Evolutionary conservation across 2,797 vertebrate genomes (phyloP).

Genomic region (Phyllotis vaccarum): DNA sequence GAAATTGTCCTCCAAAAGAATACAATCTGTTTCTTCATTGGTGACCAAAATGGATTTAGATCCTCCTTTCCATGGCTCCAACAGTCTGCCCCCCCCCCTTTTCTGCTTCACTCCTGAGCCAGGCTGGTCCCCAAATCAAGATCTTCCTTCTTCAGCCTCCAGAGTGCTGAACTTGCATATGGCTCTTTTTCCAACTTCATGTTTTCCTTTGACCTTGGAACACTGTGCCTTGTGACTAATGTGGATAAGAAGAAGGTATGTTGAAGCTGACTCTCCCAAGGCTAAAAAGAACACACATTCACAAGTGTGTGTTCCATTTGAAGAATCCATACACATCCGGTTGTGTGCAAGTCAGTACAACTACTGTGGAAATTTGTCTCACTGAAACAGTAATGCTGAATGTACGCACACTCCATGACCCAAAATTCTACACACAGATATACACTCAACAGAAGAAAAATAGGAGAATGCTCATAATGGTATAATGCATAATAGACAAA

Average conservation of each 20-base stretch:
- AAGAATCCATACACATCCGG: not conserved
- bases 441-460: not conserved
- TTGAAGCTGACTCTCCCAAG: not conserved
- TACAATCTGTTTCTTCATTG: constrained; percentile 14
- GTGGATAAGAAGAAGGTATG: not conserved
- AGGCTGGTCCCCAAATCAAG: not conserved
- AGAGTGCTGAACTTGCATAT: not conserved
- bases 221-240: not conserved
- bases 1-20: not conserved
- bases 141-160: not conserved
- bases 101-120: not conserved
- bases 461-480: not conserved
- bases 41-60: not conserved
- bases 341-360: not conserved
- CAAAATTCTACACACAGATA: not conserved
- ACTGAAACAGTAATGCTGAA: not conserved
- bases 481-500: constrained; percentile 9
- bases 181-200: not conserved
- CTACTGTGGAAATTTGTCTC: not conserved
- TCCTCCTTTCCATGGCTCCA: not conserved
- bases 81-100: not conserved
- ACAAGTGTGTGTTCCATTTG: not conserved
- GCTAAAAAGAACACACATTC: not conserved
- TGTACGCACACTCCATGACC: not conserved
- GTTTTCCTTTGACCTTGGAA: not conserved